Evolutionary conservation across 2,797 vertebrate genomes (phyloP).

Genomic region (Simalia tracyae): DNA sequence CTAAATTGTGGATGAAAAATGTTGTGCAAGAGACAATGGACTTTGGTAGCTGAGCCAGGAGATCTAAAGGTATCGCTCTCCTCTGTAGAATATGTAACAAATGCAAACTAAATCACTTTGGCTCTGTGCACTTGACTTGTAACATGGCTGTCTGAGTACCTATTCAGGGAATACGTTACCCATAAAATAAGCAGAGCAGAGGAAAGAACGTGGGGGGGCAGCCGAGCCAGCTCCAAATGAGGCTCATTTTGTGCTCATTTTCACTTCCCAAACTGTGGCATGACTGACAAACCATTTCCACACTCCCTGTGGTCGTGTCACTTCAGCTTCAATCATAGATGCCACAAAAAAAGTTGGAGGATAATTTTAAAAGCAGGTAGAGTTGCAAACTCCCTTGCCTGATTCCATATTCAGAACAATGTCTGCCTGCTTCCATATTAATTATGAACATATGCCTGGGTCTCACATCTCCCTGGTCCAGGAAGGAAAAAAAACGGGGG

Average conservation of each 20-base stretch:
- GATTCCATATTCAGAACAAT: not conserved
- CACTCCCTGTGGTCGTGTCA: not conserved
- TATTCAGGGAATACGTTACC: not conserved
- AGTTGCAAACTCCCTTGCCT: not conserved
- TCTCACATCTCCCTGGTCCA: not conserved
- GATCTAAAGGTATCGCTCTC: not conserved
- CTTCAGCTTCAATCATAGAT: conserved; percentile 1
- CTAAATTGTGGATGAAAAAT: not conserved
- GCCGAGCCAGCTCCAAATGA: not conserved
- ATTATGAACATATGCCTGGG: not conserved
- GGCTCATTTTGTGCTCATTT: not conserved
- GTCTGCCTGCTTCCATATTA: not conserved
- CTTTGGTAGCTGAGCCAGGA: not conserved
- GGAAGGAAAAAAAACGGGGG: not conserved
- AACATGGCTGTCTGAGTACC: not conserved
- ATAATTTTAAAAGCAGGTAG: conserved; percentile 21
- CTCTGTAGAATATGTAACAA: not conserved
- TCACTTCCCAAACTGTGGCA: not conserved
- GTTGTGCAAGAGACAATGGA: not conserved
- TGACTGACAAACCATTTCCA: not conserved
- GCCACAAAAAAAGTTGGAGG: not conserved
- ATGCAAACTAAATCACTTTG: not conserved
- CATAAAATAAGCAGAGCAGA: not conserved
- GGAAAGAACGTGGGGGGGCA: not conserved
- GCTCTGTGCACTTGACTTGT: not conserved